Evolutionary conservation across 2,888 invertebrate species (phyloP).

Genomic region (Rhyacophila evoluta): DNA sequence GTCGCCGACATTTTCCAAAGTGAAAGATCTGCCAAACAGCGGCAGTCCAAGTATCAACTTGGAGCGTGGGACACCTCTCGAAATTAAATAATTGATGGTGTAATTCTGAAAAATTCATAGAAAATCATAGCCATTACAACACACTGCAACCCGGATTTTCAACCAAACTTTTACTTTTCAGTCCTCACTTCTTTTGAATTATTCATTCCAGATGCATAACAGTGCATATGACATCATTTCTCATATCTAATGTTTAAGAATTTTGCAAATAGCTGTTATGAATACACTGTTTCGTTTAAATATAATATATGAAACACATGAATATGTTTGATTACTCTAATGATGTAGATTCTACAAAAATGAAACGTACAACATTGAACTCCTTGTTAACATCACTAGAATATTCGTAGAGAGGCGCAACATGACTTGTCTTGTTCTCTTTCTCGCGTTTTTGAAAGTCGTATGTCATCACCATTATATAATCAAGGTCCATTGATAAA

Average conservation of each 20-base stretch:
- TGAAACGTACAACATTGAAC: constrained; percentile 78
- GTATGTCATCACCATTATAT: constrained; percentile 93
- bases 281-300: too few species aligned
- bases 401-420: constrained; percentile 86
- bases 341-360: too few species aligned
- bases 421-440: constrained; percentile 92
- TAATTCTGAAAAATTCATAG: constrained; percentile 85
- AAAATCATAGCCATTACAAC: too few species aligned
- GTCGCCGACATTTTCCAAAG: constrained; percentile 73
- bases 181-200: too few species aligned
- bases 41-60: constrained; percentile 90
- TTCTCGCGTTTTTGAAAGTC: constrained; percentile 94
- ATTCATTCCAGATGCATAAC: too few species aligned
- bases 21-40: constrained; percentile 91
- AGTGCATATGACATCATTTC: too few species aligned
- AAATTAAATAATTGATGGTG: constrained; percentile 89
- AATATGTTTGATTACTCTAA: too few species aligned
- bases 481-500: constrained; percentile 83
- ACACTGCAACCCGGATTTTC: too few species aligned
- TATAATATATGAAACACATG: too few species aligned
- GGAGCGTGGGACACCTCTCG: constrained; percentile 80
- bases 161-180: too few species aligned
- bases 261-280: too few species aligned
- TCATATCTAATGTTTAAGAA: too few species aligned
- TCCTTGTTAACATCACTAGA: constrained; percentile 80